Conservation (phyloP, 2,113 vertebrate species). For the Salminus brasiliensis region DNA sequence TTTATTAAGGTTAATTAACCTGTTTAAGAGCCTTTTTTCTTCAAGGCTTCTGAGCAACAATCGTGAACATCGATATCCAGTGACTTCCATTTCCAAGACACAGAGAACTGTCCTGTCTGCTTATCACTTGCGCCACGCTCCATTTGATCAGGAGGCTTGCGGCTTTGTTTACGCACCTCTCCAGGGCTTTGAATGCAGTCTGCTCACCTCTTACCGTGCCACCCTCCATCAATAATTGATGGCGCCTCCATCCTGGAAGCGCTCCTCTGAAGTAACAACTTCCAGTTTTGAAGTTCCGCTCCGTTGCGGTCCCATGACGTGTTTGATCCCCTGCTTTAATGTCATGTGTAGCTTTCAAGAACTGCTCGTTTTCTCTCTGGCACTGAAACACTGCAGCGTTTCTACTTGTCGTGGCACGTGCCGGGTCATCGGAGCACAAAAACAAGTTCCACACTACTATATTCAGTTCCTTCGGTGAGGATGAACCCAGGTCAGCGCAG, state of each 20-base stretch:
- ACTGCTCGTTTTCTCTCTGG: neutral
- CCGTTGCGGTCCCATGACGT: neutral
- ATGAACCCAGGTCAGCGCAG: neutral
- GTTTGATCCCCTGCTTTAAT: conserved; percentile 24
- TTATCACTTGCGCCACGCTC: conserved; percentile 21
- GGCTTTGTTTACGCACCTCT: conserved; percentile 14
- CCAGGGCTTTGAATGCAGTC: neutral
- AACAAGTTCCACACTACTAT: too few species aligned
- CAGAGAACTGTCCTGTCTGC: conserved; percentile 1
- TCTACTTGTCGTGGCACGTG: neutral
- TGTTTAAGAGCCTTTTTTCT: neutral
- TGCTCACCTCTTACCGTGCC: neutral
- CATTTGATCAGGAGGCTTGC: conserved; percentile 32
- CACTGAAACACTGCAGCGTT: neutral
- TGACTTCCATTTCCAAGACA: conserved; percentile 4
- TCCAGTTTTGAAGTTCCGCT: conserved; percentile 16
- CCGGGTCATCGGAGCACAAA: conserved; percentile 16
- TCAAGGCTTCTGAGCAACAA: neutral
- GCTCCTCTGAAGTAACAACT: conserved; percentile 18
- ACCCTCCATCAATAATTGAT: conserved; percentile 43
- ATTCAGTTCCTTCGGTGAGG: neutral
- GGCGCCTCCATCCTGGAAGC: conserved; percentile 4
- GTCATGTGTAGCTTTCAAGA: neutral
- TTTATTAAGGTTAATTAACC: neutral
- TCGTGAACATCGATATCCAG: neutral